These are phyloP conservation scores for Synergus laeviventris DNA, from an alignment of 2,888 invertebrate species.

Conservation along the genomic window DNA sequence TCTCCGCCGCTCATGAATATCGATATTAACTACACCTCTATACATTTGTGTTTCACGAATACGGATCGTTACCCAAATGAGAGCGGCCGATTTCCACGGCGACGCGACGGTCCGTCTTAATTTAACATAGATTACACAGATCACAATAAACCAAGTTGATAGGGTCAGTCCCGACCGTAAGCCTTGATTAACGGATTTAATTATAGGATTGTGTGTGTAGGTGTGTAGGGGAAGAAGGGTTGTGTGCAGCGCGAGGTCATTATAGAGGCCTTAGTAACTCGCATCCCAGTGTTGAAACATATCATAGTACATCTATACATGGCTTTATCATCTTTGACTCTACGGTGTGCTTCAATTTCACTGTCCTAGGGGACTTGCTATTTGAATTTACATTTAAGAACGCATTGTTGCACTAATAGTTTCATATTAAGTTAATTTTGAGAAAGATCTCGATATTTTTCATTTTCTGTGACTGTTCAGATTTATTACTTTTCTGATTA, in stretches of 20 bases:
- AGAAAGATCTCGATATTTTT: neutral
- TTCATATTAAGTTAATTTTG: neutral
- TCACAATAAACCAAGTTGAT: slow-evolving; percentile 75
- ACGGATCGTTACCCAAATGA: neutral
- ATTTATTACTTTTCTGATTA: neutral
- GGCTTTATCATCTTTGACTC: neutral
- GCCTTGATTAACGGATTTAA: slow-evolving; percentile 76
- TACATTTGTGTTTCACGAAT: neutral
- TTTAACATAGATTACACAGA: slow-evolving; percentile 74
- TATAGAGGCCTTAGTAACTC: slow-evolving; percentile 69
- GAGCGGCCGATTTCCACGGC: slow-evolving; percentile 49
- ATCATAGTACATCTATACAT: neutral
- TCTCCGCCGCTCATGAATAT: neutral
- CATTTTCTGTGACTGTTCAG: neutral
- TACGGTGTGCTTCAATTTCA: neutral
- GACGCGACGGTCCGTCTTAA: slow-evolving; percentile 71
- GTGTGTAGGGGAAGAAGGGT: slow-evolving; percentile 61
- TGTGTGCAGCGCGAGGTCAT: slow-evolving; percentile 65
- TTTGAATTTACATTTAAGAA: neutral
- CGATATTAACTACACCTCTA: neutral
- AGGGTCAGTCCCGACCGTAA: slow-evolving; percentile 74
- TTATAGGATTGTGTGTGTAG: slow-evolving; percentile 64
- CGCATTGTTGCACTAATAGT: neutral
- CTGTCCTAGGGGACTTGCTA: neutral
- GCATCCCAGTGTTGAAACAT: slow-evolving; percentile 58